Base-by-base conservation (phyloP, 1,140 invertebrate genomes). In the Nasonia giraulti region DNA sequence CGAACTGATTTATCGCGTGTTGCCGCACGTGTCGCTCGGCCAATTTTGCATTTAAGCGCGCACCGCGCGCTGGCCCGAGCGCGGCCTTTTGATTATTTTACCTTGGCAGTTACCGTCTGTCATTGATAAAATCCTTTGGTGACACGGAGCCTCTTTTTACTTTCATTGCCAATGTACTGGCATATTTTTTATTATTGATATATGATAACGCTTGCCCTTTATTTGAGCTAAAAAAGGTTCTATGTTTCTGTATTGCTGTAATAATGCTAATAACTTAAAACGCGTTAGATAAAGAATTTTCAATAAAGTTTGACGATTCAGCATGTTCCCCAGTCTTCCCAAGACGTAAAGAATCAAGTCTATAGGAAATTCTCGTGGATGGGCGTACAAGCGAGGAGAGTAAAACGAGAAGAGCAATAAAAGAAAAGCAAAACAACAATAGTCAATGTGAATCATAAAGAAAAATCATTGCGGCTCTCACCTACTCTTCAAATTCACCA, bases 321-420 rank as follows among this genome's bases (percentile, higher is more conserved):
- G 27, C 1, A 1, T 27, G 27, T 27, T 27, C 27, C 27, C 27
- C 27, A 27, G 1, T 27, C 3, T 37, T 37, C 33, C 3, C 33
- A 37, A 37, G 33, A 37, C 2, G 33, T 37, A 37, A 37, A 4
- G 33, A 37, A 37, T 37, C 33, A 37, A 37, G 33, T 37, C 33
- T 37, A 37, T 37, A 37, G 33, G 33, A 6, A 37, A 37, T 37
- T 37, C 33, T 3, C 33, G 33, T 37, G 5, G 5, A 37, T 37
- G 4, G 33, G 1, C 5, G 3, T 37, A 37, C 33, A 6, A 37
- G 33, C 33, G 33, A 6, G 33, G 4, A 37, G 3, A 37, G 33
- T 37, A 74, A 85, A 86, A 80, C 66, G 71, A 82, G 80, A 44
- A 76, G 79, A 40, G 74, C 47, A 55, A 79, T 80, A 62, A 71